Base-by-base conservation (phyloP, 2,797 vertebrate species). In the Pitangus sulphuratus region DNA sequence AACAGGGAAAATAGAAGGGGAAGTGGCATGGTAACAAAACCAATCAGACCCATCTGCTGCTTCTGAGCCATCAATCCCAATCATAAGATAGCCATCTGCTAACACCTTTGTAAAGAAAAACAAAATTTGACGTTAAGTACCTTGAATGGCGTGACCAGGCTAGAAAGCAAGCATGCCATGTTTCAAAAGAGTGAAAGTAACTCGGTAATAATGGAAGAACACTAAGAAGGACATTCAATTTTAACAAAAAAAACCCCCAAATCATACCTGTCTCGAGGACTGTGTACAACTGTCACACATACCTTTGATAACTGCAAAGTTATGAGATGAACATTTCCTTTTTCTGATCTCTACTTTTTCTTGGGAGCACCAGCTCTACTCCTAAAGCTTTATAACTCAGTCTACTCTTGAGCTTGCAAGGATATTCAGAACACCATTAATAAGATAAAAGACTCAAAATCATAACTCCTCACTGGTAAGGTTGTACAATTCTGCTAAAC, bases 21-120 rank as follows among this genome's bases (percentile, higher is more conserved):
- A 99, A 92, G 98, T 98, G 97, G 98, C 98, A 96, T 99, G 99
- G 94, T 99, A 99, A 98, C 99, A 99, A 98, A 99, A 99, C 99
- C 99, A 99, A 98, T 99, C 99, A 93, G 99, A 99, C 61, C 99
- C 99, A 81, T 99, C 99, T 93, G 99, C 99, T 80, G 99, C 99
- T 98, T 99, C 99, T 31, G 99, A 99, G 96, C 99, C 99, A 94
- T 99, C 99, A 39, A 99, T 99, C 93, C 99, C 99, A 80, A 99
- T 99, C 99, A 99, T 99, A 97, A 99, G 98, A 98, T 99, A 99
- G 96, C 99, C 99, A 69, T 99, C 99, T 96, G 99, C 99, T 97
- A 99, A 98, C 91, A 99, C 99, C 99, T 99, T 97, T 82, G 94
- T 76, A 91, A 97, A 97, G 90, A 75, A 93, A 97, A 86, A 96